Evolutionary conservation across 2,888 invertebrate species (phyloP).

Genomic region (Odontocolon sp.): DNA sequence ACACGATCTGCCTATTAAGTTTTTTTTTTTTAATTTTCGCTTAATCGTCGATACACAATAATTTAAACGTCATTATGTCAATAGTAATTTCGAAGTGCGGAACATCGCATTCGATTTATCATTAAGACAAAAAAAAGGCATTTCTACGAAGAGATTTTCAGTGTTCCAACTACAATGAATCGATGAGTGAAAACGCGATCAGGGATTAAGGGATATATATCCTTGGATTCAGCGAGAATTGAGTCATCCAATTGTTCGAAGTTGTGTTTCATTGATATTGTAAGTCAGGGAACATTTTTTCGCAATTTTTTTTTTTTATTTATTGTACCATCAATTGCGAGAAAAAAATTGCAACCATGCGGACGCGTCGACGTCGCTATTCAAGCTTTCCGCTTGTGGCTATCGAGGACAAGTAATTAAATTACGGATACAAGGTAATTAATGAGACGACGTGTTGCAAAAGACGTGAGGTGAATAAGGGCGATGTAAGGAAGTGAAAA

Average conservation of each 20-base stretch:
- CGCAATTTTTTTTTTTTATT: neutral
- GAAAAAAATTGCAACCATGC: neutral
- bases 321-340: conserved; percentile 9
- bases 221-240: neutral
- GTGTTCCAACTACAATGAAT: conserved; percentile 19
- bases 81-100: conserved; percentile 25
- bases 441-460: conserved; percentile 31
- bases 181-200: conserved; percentile 43
- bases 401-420: conserved; percentile 57
- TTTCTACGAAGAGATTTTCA: conserved; percentile 31
- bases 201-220: neutral
- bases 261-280: neutral
- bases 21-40: conserved; percentile 5
- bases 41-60: conserved; percentile 19
- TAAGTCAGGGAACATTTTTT: neutral
- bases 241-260: neutral
- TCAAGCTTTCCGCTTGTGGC: conserved; percentile 36
- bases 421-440: conserved; percentile 50
- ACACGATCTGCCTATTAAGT: too few species aligned
- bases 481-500: conserved; percentile 30
- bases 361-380: neutral
- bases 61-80: conserved; percentile 22
- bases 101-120: conserved; percentile 18
- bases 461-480: conserved; percentile 36
- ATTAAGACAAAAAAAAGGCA: conserved; percentile 35